Evolutionary conservation across 2,888 invertebrate species (phyloP).

Genomic region (Agrotis segetum): DNA sequence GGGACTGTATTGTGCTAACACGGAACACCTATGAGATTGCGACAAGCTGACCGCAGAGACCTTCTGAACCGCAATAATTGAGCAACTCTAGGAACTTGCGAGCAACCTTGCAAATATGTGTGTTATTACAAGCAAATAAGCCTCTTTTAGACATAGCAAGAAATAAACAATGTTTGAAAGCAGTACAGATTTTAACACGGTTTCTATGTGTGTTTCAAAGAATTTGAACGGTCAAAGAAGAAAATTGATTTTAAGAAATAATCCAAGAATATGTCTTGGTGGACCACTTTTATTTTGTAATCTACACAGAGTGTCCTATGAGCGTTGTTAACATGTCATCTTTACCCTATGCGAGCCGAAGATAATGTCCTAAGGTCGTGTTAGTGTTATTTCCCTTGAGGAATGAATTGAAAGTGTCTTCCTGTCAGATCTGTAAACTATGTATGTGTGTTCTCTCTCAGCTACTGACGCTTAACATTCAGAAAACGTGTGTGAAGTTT

Average conservation of each 20-base stretch:
- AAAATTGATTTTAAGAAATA: not conserved
- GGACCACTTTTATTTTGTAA: not conserved
- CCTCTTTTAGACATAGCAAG: too few relatives aligned
- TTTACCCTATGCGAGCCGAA: conserved; percentile 54
- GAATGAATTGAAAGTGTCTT: conserved; percentile 68
- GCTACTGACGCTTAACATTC: conserved; percentile 38
- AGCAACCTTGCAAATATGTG: conserved; percentile 19
- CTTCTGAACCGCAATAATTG: conserved; percentile 28
- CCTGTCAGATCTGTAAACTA: conserved; percentile 36
- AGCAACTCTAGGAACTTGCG: conserved; percentile 7
- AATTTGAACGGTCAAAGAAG: not conserved
- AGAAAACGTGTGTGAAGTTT: conserved; percentile 28
- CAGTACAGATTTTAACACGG: not conserved
- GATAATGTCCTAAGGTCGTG: conserved; percentile 69
- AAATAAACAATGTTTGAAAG: not conserved
- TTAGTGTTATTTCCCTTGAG: conserved; percentile 74
- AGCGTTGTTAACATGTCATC: conserved; percentile 58
- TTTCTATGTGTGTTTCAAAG: too few relatives aligned
- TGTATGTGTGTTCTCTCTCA: conserved; percentile 27
- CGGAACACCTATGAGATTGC: conserved; percentile 24
- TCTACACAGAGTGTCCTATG: conserved; percentile 21
- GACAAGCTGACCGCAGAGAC: conserved; percentile 38
- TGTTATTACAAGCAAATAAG: not conserved
- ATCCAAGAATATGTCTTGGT: not conserved
- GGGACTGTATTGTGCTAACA: conserved; percentile 25